These are phyloP conservation scores for Brachypodius melanocephalos DNA, from an alignment of 2,113 vertebrate species.

Conservation along the genomic window DNA sequence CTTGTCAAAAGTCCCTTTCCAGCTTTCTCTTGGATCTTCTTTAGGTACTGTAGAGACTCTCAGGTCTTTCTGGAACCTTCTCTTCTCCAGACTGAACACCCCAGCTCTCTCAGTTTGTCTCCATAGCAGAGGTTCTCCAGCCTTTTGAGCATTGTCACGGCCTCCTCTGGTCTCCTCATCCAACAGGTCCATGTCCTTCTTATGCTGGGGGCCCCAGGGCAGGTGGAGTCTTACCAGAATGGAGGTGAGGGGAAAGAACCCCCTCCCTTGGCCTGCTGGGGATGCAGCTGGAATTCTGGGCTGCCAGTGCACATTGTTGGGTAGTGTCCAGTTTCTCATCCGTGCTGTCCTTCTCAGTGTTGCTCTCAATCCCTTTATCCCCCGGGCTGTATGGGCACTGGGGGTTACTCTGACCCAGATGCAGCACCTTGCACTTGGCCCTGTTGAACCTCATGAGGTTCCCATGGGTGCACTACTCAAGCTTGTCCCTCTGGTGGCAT, in stretches of 20 bases:
- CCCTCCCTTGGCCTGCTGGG: not conserved
- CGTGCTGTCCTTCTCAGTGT: not conserved
- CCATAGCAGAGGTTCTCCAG: not conserved
- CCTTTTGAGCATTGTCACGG: not conserved
- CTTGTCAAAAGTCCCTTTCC: not conserved
- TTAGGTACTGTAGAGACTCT: not conserved
- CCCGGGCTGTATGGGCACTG: not conserved
- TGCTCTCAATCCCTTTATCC: not conserved
- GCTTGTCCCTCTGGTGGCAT: not conserved
- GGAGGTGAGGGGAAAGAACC: not conserved
- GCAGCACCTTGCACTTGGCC: not conserved
- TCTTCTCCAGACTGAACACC: not conserved
- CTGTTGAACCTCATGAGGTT: not conserved
- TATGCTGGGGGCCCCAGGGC: not conserved
- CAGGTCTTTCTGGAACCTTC: not conserved
- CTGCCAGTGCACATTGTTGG: not conserved
- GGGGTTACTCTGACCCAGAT: not conserved
- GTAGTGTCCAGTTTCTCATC: not conserved
- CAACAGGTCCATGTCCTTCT: not conserved
- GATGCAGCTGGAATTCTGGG: not conserved
- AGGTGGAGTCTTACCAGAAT: not conserved
- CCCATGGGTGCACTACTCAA: rapidly evolving
- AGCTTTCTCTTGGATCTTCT: not conserved
- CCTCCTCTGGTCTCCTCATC: not conserved
- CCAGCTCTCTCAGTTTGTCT: not conserved